These are phyloP conservation scores for Noctua janthina DNA, from an alignment of 2,888 invertebrate genomes.

Conservation along the genomic window DNA sequence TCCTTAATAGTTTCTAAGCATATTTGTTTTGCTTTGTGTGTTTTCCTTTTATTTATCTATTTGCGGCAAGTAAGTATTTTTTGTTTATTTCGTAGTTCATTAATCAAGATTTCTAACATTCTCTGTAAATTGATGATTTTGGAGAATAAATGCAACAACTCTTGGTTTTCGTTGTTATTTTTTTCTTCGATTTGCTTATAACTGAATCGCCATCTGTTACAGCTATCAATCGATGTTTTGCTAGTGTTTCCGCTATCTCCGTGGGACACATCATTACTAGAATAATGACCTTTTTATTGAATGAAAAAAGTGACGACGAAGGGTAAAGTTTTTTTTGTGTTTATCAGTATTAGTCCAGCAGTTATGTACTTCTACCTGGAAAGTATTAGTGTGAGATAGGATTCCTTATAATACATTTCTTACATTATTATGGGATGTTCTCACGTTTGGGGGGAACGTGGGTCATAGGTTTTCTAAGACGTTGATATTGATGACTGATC, in stretches of 20 bases:
- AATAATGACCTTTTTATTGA: slow-evolving; percentile 3
- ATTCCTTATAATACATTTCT: too few relatives aligned
- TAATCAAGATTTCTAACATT: not conserved
- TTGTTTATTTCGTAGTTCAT: too few relatives aligned
- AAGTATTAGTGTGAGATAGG: too few relatives aligned
- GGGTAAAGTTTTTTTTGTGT: not conserved
- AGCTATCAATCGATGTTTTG: slow-evolving; percentile 5
- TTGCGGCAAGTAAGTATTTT: not conserved
- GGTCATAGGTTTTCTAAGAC: too few relatives aligned
- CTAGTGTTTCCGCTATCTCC: slow-evolving; percentile 14
- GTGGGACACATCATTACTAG: slow-evolving; percentile 14
- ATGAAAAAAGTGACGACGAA: not conserved
- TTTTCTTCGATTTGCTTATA: not conserved
- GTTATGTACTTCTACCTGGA: too few relatives aligned
- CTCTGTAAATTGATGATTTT: not conserved
- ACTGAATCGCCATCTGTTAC: slow-evolving; percentile 25
- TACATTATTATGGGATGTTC: too few relatives aligned
- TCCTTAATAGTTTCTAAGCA: too few relatives aligned
- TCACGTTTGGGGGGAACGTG: too few relatives aligned
- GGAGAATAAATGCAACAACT: not conserved
- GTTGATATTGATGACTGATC: too few relatives aligned
- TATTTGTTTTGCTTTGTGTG: too few relatives aligned
- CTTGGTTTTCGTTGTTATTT: not conserved
- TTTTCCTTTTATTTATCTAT: not conserved
- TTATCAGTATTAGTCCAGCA: not conserved